Evolutionary conservation across 2,888 invertebrate species (phyloP).

Genomic region (Ischnus inquisitorius): DNA sequence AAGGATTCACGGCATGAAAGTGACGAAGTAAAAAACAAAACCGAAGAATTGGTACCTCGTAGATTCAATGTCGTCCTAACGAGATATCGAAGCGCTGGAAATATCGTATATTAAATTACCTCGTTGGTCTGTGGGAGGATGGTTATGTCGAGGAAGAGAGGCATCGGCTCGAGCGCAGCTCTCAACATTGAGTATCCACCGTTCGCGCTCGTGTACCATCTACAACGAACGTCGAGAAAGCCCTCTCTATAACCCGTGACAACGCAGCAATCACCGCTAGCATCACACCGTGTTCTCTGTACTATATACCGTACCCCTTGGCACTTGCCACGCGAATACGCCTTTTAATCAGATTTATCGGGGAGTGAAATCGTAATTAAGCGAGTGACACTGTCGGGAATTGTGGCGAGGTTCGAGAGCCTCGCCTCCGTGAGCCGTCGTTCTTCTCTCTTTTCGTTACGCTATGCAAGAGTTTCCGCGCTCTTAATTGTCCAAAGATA

Average conservation of each 20-base stretch:
- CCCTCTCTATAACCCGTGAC: not conserved
- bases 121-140: conserved; percentile 41
- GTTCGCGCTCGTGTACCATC: conserved; percentile 11
- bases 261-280: conserved; percentile 26
- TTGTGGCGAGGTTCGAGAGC: conserved; percentile 58
- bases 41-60: conserved; percentile 22
- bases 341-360: conserved; percentile 70
- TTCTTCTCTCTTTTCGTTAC: conserved; percentile 1
- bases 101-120: conserved; percentile 66
- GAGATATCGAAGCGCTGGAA: conserved; percentile 58
- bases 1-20: not conserved
- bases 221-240: conserved; percentile 9
- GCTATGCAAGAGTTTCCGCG: conserved; percentile 6
- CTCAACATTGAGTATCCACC: conserved; percentile 16
- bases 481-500: conserved; percentile 63
- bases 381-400: conserved; percentile 67
- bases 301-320: conserved; percentile 42
- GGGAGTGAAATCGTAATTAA: conserved; percentile 70
- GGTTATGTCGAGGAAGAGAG: conserved; percentile 25
- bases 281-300: not conserved
- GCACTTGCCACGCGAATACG: conserved; percentile 65
- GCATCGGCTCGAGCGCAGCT: conserved; percentile 3
- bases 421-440: conserved; percentile 23
- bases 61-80: conserved; percentile 48
- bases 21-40: not conserved